Base-by-base conservation (phyloP, 2,888 invertebrate genomes). In the Prosopocoilus inquinatus region DNA sequence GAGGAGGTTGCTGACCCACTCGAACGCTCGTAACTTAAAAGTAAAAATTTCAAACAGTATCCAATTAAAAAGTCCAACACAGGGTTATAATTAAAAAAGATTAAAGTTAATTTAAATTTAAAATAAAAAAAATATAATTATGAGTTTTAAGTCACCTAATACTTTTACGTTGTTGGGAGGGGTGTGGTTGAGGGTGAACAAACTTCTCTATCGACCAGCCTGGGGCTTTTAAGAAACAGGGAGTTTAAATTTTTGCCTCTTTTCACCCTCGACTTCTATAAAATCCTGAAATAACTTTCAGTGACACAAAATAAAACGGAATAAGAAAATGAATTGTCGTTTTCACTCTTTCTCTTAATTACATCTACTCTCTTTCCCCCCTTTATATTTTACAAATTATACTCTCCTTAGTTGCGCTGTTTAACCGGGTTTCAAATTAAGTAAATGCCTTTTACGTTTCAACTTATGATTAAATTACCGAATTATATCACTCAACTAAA, bases 131-230 rank as follows among this genome's bases (percentile, higher is more conserved):
- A 47, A 55, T 53, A 60, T 62, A 64, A 63, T 65, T 63, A 65
- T 63, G 62, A 65, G 63, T 64, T 62, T 59, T 60, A 56, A 64
- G 60, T 61, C 62, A 62, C 65, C 61, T 67, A 61, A 63, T 63
- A 64, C 63, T 65, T 63, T 65, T 63, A 62, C 66, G 33, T 46
- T 28, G 63, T 68, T 61, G 53, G 44, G 66, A 63, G 66, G 69
- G 69, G 70, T 68, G 69, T 61, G 68, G 68, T 67, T 61, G 55
- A 62, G 68, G 67, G 68, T 69, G 68, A 68, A 69, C 65, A 70
- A 71, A 70, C 69, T 69, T 68, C 67, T 67, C 66, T 70, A 70
- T 72, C 72, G 72, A 71, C 72, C 70, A 67, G 68, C 66, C 65
- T 63, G 65, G 63, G 65, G 65, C 58, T 68, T 69, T 69, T 60